Percentiles rank a stretch among this genome's conserved stretches.
Conservation (phyloP, 2,113 vertebrate species). For the Suricata suricatta region DNA sequence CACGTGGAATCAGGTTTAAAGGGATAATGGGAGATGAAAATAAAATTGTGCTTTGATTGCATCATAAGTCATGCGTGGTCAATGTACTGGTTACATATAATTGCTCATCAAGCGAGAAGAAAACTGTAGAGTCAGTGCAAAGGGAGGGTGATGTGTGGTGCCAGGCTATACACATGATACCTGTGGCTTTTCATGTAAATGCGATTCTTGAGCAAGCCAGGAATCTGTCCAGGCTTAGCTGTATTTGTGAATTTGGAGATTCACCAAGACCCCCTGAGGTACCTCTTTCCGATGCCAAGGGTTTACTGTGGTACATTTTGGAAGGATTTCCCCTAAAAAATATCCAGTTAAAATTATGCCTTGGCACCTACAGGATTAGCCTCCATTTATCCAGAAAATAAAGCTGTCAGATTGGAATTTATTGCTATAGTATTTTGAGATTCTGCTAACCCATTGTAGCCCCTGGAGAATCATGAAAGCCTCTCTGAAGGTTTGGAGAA, state of each 20-base stretch:
- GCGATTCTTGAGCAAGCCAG: constrained; percentile 36
- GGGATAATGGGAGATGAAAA: constrained; percentile 42
- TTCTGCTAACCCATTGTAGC: constrained; percentile 1
- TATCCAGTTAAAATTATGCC: constrained; percentile 62
- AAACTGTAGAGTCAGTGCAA: background rate
- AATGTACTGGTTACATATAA: constrained; percentile 11
- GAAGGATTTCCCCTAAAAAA: constrained; percentile 63
- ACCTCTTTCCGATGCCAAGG: constrained; percentile 38
- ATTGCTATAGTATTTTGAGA: constrained; percentile 26
- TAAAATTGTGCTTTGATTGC: constrained; percentile 51
- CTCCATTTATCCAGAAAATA: constrained; percentile 71
- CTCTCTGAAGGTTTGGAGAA: background rate
- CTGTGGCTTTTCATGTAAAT: constrained; percentile 67
- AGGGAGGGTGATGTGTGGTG: background rate
- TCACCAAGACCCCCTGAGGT: constrained; percentile 63
- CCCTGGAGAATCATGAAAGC: background rate
- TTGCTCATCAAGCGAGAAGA: constrained; percentile 52
- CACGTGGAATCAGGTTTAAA: constrained; percentile 25
- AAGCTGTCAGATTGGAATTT: constrained; percentile 60
- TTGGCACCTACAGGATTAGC: constrained; percentile 70
- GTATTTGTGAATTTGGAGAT: constrained; percentile 63
- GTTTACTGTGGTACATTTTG: constrained; percentile 56
- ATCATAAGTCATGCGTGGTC: constrained; percentile 51
- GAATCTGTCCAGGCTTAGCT: constrained; percentile 36
- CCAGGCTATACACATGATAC: constrained; percentile 23